phyloP scores from a whole-genome alignment of 2,888 invertebrate genomes.

The Neoscelio sp. region DNA sequence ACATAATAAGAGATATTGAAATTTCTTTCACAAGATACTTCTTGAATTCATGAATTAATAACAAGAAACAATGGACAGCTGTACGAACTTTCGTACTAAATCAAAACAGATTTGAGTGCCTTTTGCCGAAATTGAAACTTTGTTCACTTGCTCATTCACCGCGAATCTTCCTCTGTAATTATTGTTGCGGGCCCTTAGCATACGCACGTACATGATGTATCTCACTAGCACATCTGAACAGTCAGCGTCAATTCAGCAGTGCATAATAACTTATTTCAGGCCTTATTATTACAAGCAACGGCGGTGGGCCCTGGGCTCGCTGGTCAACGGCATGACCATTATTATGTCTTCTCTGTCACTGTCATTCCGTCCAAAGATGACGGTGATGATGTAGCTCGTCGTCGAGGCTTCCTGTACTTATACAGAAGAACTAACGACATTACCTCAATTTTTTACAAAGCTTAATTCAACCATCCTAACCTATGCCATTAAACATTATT shows the following conservation, averaged over 20 bases:
- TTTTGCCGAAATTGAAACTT: conserved; percentile 64
- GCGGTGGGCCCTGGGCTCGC: conserved; percentile 71
- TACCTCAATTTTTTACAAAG: conserved; percentile 47
- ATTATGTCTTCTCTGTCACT: conserved; percentile 71
- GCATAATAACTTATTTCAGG: conserved; percentile 79
- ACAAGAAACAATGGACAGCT: conserved; percentile 33
- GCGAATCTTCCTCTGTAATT: conserved; percentile 70
- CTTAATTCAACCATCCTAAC: conserved; percentile 19
- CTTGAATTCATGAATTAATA: conserved; percentile 38
- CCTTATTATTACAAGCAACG: conserved; percentile 78
- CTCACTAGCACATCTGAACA: conserved; percentile 65
- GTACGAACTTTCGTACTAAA: conserved; percentile 13
- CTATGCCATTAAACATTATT: conserved; percentile 24
- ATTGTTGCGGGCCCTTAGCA: conserved; percentile 65
- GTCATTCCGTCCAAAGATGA: conserved; percentile 61
- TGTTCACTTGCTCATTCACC: conserved; percentile 51
- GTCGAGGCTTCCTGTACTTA: conserved; percentile 30
- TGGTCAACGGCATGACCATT: conserved; percentile 73
- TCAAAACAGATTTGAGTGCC: conserved; percentile 14
- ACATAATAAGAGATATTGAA: no score
- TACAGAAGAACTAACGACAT: conserved; percentile 30
- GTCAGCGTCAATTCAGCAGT: conserved; percentile 71
- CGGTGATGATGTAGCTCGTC: conserved; percentile 61
- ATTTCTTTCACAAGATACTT: no score
- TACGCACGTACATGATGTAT: conserved; percentile 55